These are phyloP conservation scores for Haplotaxodon microlepis DNA, from an alignment of 2,113 vertebrate species.

Conservation along the genomic window DNA sequence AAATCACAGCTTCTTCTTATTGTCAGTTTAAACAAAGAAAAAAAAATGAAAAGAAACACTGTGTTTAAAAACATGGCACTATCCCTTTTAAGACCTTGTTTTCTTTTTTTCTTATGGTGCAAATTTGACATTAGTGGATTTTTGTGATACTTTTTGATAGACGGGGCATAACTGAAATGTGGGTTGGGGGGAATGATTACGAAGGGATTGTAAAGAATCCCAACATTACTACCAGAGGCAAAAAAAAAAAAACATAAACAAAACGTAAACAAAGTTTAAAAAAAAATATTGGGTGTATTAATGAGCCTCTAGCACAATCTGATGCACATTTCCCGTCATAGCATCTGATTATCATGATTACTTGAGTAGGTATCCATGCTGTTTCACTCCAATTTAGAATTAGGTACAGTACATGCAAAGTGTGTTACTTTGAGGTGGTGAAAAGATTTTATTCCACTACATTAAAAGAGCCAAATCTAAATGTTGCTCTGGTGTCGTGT, in stretches of 20 bases:
- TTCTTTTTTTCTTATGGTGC: slow-evolving; percentile 26
- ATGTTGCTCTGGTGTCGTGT: slow-evolving; percentile 19
- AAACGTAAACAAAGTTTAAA: background rate
- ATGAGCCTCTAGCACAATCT: slow-evolving; percentile 15
- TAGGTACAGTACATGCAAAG: slow-evolving; percentile 8
- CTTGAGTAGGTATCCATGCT: slow-evolving; percentile 12
- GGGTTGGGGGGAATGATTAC: background rate
- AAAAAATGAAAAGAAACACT: slow-evolving; percentile 34
- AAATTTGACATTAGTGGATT: slow-evolving; percentile 27
- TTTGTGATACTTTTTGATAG: slow-evolving; percentile 64
- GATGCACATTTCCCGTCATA: slow-evolving; percentile 10
- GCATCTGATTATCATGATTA: slow-evolving; percentile 39
- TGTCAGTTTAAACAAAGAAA: slow-evolving; percentile 8
- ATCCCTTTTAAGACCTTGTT: slow-evolving; percentile 51
- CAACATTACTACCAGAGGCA: background rate
- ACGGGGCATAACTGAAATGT: background rate
- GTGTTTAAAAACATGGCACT: slow-evolving; percentile 53
- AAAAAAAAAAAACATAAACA: background rate
- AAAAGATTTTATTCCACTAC: slow-evolving; percentile 21
- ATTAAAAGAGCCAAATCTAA: slow-evolving; percentile 26
- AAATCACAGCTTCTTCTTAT: slow-evolving; percentile 15
- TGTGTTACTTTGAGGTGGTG: slow-evolving; percentile 8
- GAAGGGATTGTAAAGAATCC: background rate
- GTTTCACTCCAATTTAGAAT: slow-evolving; percentile 30
- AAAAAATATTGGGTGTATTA: background rate